Percentiles rank a stretch among this genome's conserved stretches.
Evolutionary conservation across 2,888 invertebrate species (phyloP).

Genomic region (Argynnis bischoffii): DNA sequence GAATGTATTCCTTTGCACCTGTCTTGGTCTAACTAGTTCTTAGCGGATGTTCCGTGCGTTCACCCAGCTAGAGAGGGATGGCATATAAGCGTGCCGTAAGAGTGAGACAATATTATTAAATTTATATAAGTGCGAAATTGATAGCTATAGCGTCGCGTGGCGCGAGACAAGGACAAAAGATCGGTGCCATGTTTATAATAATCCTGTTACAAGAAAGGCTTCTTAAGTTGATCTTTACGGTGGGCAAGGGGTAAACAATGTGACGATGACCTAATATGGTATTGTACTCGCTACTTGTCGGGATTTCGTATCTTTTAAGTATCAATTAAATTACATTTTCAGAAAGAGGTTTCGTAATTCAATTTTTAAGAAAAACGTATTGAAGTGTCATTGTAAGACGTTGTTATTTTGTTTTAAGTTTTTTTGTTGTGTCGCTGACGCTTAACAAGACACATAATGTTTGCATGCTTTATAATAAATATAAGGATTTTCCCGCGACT

Average conservation of each 20-base stretch:
- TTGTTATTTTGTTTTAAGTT: no score
- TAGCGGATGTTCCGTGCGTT: slow-evolving; percentile 69
- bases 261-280: slow-evolving; percentile 33
- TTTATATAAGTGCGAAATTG: slow-evolving; percentile 36
- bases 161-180: slow-evolving; percentile 52
- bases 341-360: background rate
- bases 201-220: slow-evolving; percentile 58
- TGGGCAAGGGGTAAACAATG: slow-evolving; percentile 22
- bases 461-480: no score
- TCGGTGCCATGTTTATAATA: slow-evolving; percentile 56
- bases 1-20: slow-evolving; percentile 71
- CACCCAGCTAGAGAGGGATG: slow-evolving; percentile 58
- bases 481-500: no score
- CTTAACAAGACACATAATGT: no score
- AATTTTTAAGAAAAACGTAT: no score
- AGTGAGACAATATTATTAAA: slow-evolving; percentile 36
- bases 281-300: slow-evolving; percentile 16
- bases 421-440: no score
- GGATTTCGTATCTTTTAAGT: background rate
- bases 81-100: slow-evolving; percentile 51
- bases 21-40: slow-evolving; percentile 63
- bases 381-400: no score
- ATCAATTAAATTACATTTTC: no score
- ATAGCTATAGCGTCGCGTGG: slow-evolving; percentile 61
- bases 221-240: slow-evolving; percentile 39